These are phyloP conservation scores for Sipha flava DNA, from an alignment of 1,140 invertebrate genomes.

Conservation along the genomic window DNA sequence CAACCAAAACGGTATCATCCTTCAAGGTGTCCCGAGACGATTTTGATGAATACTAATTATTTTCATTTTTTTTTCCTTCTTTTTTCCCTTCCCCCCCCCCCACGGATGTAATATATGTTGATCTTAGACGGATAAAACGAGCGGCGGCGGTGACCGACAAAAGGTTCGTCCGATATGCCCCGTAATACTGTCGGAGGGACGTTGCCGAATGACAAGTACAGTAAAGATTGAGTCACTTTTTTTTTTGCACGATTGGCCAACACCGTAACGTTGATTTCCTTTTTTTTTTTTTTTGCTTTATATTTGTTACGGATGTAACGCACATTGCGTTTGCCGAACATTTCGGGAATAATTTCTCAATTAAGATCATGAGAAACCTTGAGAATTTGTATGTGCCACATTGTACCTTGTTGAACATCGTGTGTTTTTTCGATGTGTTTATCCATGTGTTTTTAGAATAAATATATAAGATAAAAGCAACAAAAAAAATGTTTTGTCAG, in stretches of 20 bases:
- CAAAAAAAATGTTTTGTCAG: too few relatives aligned
- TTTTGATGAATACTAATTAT: not conserved
- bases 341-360: not conserved
- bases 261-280: not conserved
- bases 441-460: too few relatives aligned
- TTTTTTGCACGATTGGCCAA: not conserved
- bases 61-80: not conserved
- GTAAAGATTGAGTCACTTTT: not conserved
- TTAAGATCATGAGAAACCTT: not conserved
- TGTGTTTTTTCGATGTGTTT: too few relatives aligned
- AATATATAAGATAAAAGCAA: too few relatives aligned
- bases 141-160: not conserved
- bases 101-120: not conserved
- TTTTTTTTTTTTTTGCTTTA: not conserved
- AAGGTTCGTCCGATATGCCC: not conserved
- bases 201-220: not conserved
- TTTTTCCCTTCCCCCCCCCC: too few relatives aligned
- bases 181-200: not conserved
- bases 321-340: not conserved
- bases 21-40: not conserved
- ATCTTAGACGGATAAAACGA: not conserved
- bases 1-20: conserved; percentile 5
- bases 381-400: not conserved
- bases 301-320: conserved; percentile 4
- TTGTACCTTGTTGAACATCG: too few relatives aligned